phyloP scores from a whole-genome alignment of 1,140 invertebrate species.

The Venturia canescens region DNA sequence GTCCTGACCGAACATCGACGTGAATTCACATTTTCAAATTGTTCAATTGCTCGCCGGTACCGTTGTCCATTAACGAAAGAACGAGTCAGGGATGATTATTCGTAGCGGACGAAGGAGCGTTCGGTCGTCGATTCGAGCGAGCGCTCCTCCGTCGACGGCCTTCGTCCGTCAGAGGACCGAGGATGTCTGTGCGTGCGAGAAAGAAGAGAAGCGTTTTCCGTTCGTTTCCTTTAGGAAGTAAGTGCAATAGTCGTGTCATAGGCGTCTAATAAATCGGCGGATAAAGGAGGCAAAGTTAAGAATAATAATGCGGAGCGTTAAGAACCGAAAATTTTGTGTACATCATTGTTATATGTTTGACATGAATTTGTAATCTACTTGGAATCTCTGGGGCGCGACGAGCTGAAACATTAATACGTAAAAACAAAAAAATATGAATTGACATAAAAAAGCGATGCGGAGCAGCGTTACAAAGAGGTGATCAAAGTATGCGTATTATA shows the following conservation, averaged over 20 bases:
- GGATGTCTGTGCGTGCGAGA: too few relatives aligned
- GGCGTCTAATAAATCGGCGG: constrained; percentile 33
- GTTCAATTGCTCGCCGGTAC: too few relatives aligned
- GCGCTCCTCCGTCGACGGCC: too few relatives aligned
- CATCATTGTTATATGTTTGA: constrained; percentile 51
- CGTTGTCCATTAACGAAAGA: too few relatives aligned
- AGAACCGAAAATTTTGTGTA: constrained; percentile 40
- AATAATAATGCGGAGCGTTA: too few relatives aligned
- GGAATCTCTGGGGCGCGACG: constrained; percentile 50
- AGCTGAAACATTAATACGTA: constrained; percentile 32
- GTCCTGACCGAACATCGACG: too few relatives aligned
- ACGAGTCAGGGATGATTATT: too few relatives aligned
- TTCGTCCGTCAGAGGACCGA: too few relatives aligned
- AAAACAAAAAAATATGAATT: constrained; percentile 6
- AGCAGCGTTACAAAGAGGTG: neutral
- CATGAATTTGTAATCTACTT: constrained; percentile 44
- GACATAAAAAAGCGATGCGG: neutral
- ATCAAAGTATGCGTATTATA: constrained; percentile 11
- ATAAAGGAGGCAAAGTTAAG: neutral
- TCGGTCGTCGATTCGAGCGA: too few relatives aligned
- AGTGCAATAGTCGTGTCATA: constrained; percentile 29
- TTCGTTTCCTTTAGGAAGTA: constrained; percentile 38
- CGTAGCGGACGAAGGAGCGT: too few relatives aligned
- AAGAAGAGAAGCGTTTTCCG: constrained; percentile 6
- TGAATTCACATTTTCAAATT: too few relatives aligned